These are phyloP conservation scores for Adelphocoris suturalis DNA, from an alignment of 2,888 invertebrate genomes.

Conservation along the genomic window DNA sequence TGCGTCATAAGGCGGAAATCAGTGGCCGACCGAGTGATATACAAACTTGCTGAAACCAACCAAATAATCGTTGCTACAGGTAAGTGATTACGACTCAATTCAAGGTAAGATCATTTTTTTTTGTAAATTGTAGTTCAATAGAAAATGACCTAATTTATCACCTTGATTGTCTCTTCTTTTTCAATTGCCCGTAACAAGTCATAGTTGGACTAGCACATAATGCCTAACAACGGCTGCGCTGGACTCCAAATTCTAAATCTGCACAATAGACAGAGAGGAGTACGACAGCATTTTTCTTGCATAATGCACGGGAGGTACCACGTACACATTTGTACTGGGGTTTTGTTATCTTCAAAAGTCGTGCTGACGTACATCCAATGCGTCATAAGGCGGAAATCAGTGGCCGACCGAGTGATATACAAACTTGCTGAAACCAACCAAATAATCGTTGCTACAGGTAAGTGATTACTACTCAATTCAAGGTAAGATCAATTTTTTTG, in stretches of 20 bases:
- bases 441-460: background rate
- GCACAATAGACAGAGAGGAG: too few species aligned
- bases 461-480: background rate
- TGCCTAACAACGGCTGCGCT: too few species aligned
- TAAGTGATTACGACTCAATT: background rate
- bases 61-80: background rate
- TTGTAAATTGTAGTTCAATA: too few species aligned
- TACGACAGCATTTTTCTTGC: too few species aligned
- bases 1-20: conserved; percentile 33
- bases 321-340: conserved; percentile 41
- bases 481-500: too few species aligned
- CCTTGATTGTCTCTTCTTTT: too few species aligned
- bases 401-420: background rate
- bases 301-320: background rate
- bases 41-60: background rate
- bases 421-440: background rate
- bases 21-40: background rate
- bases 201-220: too few species aligned
- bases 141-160: too few species aligned
- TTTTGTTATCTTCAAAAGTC: background rate
- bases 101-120: too few species aligned
- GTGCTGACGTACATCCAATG: conserved; percentile 23
- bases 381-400: conserved; percentile 11
- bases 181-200: too few species aligned
- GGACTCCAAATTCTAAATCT: too few species aligned